Base-by-base conservation (phyloP, 2,888 invertebrate species). In the Schizotus pectinicornis region DNA sequence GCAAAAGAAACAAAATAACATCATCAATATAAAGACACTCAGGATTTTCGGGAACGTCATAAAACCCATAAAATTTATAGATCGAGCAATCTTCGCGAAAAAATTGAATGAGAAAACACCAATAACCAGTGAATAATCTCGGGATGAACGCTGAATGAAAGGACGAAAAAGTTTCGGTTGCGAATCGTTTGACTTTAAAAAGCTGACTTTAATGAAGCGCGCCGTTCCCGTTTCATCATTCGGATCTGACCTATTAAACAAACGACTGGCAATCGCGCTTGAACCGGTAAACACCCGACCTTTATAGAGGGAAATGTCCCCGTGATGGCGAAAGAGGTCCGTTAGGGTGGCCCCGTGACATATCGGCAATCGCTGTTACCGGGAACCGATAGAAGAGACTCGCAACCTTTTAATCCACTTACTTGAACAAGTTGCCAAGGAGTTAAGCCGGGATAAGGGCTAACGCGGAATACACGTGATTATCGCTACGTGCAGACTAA, bases 221-320 rank as follows among this genome's bases (percentile, higher is more conserved):
- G 50, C 3, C 32, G 9, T 22, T 22, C 9, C 47, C 7, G 9
- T 50, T 50, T 50, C 14, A 41, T 50, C 50, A 50, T 50, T 22
- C 41, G n/a, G 39, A 50, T 50, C 41, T 50, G 50, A 50, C 50
- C 50, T 50, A 50, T 50, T 50, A 50, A 50, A 41, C 39, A 41
- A 42, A 52, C 52, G 52, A 42, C 32, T 11, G 9, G 42, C 51
- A 54, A 50, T 52, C 38, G 57, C 35, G 50, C 37, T 50, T 45
- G 41, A 42, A 50, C 48, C 45, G 49, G 56, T 51, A 58, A 22
- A 22, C 22, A 22, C 22, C 22, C 22, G 22, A 22, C 22, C 22
- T 22, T 22, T 22, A 22, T 22, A 22, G 22, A 22, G 22, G 22
- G 22, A 22, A 22, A 22, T 22, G 22, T 22, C 22, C 22, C 5